Percentiles rank a stretch among this genome's conserved stretches.
These are phyloP conservation scores for Morone saxatilis DNA, from an alignment of 2,113 vertebrate genomes.

Conservation along the genomic window DNA sequence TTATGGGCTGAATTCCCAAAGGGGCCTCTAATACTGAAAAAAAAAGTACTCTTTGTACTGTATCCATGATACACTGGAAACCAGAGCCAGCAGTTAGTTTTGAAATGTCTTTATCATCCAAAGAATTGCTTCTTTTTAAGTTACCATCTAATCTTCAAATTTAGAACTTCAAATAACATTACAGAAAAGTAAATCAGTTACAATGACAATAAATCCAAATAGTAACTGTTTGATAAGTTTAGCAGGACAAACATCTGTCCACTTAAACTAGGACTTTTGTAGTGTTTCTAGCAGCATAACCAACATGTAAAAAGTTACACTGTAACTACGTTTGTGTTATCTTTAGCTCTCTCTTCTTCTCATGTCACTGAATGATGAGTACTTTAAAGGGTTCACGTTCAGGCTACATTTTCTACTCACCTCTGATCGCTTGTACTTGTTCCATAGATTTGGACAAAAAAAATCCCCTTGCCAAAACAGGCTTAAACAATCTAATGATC, in stretches of 20 bases:
- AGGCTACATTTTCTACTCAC: background rate
- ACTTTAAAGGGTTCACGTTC: background rate
- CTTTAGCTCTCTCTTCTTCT: background rate
- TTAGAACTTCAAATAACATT: background rate
- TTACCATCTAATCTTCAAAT: background rate
- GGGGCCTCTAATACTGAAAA: background rate
- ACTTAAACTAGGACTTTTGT: no score
- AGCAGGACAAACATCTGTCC: background rate
- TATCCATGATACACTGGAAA: conserved; percentile 9
- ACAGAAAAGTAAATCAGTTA: background rate
- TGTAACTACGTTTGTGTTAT: background rate
- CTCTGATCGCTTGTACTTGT: background rate
- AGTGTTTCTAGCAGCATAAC: background rate
- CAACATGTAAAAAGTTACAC: background rate
- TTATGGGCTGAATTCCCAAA: conserved; percentile 21
- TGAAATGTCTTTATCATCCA: background rate
- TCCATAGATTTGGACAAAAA: background rate
- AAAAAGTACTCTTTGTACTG: background rate
- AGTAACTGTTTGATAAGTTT: background rate
- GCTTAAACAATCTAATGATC: background rate
- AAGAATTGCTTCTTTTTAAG: background rate
- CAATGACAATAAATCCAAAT: background rate
- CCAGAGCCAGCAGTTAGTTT: background rate
- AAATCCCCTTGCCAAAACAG: no score
- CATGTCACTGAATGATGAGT: background rate